Evolutionary conservation across 2,113 vertebrate species (phyloP).

Genomic region (Castor canadensis): DNA sequence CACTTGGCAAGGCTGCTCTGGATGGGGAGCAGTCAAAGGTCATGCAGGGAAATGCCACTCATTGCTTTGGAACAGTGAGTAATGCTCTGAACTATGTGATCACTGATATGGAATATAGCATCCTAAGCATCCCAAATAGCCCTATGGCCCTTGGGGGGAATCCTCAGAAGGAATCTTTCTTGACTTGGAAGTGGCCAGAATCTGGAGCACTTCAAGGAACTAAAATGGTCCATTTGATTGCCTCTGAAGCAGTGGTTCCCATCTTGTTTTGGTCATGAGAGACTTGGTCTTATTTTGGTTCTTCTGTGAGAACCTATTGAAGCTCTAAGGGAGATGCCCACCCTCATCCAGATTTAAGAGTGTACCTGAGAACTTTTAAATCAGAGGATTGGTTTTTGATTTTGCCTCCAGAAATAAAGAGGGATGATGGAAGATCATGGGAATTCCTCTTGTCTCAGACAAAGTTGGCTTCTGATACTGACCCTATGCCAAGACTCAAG

Average conservation of each 20-base stretch:
- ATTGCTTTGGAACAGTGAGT: neutral
- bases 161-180: neutral
- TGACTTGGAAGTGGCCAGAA: neutral
- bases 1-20: neutral
- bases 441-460: neutral
- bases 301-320: neutral
- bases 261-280: neutral
- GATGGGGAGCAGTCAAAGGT: neutral
- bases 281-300: no score
- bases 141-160: neutral
- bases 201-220: neutral
- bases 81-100: neutral
- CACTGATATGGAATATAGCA: neutral
- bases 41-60: neutral
- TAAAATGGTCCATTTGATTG: neutral
- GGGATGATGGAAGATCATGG: neutral
- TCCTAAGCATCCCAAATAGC: neutral
- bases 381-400: neutral
- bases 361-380: neutral
- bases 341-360: neutral
- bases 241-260: neutral
- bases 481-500: neutral
- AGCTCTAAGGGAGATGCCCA: neutral
- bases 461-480: neutral
- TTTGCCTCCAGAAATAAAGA: neutral